Base-by-base conservation (phyloP, 2,113 vertebrate species). In the Phyllostomus discolor region DNA sequence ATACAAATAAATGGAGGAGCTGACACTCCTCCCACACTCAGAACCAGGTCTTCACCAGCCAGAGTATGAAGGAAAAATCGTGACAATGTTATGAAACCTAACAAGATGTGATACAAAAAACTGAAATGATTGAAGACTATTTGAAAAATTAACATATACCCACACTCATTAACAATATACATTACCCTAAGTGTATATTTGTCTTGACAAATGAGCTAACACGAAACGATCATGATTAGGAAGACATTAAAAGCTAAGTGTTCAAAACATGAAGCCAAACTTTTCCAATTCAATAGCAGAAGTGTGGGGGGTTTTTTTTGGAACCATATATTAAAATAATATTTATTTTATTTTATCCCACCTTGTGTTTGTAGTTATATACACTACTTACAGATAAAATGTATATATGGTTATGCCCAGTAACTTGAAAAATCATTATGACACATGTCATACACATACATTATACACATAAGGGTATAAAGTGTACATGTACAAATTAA, bases 191-290 rank as follows among this genome's bases (percentile, higher is more conserved):
- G 46, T 95, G 16, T 67, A 19, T 88, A 59, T 64, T 62, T 81
- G 43, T 92, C 57, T 94, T 95, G 57, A 84, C 35, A 90, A 64
- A 95, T 95, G 83, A 92, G 38, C 46, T 50, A 94, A 75, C 28
- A 31, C 73, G 66, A 94, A 92, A 48, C 17, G 48, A 41, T 59
- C 35, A 54, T 54, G 17, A 73, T 89, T 67, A 93, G 41, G n/a
- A 91, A 73, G n/a, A 73, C 33, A n/a, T 87, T 82, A 75, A 96
- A 93, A 94, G 28, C 19, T 41, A 79, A 88, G 7, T 64, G 33
- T 90, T 95, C 52, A 91, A 76, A 94, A 89, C 35, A 82, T 50
- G n/a, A 78, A 91, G 59, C 22, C 35, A 96, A 85, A 67, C 50
- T 92, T 90, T 41, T 82, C 78, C 7, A 88, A 43, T 76, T 93